phyloP scores from a whole-genome alignment of 2,888 invertebrate species.

The Andrena bucephala region DNA sequence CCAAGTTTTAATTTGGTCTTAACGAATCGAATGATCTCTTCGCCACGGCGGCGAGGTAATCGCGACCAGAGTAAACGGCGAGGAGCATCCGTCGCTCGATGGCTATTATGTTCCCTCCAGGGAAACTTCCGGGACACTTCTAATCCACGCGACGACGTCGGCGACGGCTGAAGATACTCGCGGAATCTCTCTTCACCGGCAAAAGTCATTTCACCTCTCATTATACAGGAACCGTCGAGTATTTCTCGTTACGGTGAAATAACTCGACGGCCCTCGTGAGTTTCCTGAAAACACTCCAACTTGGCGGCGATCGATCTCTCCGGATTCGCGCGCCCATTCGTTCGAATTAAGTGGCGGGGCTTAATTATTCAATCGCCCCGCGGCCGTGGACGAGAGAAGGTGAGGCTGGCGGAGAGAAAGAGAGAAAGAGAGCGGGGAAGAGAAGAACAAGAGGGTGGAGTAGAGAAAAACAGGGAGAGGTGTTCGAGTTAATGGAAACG shows the following conservation, averaged over 20 bases:
- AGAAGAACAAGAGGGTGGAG: background rate
- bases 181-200: conserved; percentile 22
- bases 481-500: conserved; percentile 46
- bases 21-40: conserved; percentile 1
- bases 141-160: conserved; percentile 25
- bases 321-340: conserved; percentile 35
- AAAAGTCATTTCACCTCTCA: conserved; percentile 43
- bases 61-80: background rate
- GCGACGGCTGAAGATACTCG: background rate
- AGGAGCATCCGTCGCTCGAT: conserved; percentile 28
- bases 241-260: conserved; percentile 59
- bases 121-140: conserved; percentile 21
- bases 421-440: background rate
- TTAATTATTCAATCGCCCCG: conserved; percentile 66
- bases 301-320: conserved; percentile 52
- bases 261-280: conserved; percentile 19
- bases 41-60: background rate
- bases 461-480: conserved; percentile 19
- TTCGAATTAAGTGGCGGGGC: conserved; percentile 57
- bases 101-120: conserved; percentile 26
- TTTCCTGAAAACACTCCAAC: conserved; percentile 48
- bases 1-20: background rate
- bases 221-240: conserved; percentile 42
- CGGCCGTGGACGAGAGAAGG: background rate
- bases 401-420: background rate